Evolutionary conservation across 1,140 invertebrate genomes (phyloP), one percentile per base, ranked within the genome.

Genomic region (Camponotus pennsylvanicus): DNA sequence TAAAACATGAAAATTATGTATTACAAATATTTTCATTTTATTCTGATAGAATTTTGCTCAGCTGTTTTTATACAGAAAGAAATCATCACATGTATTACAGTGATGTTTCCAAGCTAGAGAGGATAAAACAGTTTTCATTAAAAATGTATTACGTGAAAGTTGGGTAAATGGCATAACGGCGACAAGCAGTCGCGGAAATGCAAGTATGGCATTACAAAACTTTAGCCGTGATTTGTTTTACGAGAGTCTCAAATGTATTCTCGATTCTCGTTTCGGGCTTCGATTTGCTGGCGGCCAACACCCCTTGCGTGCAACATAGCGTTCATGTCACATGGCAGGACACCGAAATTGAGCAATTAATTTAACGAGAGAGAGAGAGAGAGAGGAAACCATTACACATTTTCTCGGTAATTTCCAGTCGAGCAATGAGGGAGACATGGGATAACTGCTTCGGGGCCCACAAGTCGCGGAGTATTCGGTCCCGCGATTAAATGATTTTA

Each of bases 291-390:
- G 18, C 45, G 52, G 11, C 49, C 45, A 34, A 75, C 69, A 32
- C 34, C 32, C 52, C 40, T 13, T 40, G 11, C 55, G 67, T 42
- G 34, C 63, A 32, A 42, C 40, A 75, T 13, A 57, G 71, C 64
- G 42, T 52, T 52, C 49, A 27, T 57, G 77, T 79, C 61, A 84
- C 83, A 32, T 73, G 63, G 61, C 61, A 80, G 75, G 64, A 52
- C 49, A 66, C 45, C 55, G 77, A 91, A 91, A 91, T 91, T 91
- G 82, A 82, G 9, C 82, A 87, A 91, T 91, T 91, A 91, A 91
- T 91, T 91, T 91, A 89, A 86, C 87, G 45, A 67, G 52, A 73
- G 52, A 34, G 79, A 61, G 55, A 73, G 71, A 27, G 27, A 27
- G 27, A 27, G 71, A 64, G 66, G 34, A 71, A 64, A 63, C 40